Conservation (phyloP, 2,888 invertebrate genomes). For the Disparrhopalites patrizii region DNA sequence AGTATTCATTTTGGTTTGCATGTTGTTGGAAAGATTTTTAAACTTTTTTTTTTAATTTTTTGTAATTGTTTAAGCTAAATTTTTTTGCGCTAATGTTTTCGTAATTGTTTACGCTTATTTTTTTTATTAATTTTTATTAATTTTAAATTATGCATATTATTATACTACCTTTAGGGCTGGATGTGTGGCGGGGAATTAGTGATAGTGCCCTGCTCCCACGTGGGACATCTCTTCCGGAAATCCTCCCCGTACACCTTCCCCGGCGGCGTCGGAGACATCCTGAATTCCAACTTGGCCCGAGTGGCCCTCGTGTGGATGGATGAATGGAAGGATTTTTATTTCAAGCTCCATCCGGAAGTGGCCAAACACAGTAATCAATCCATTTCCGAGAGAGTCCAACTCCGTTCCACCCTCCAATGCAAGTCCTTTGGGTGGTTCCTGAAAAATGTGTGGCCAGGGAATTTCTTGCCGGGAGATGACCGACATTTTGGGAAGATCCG, state of each 20-base stretch:
- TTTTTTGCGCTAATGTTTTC: too few species aligned
- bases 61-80: too few species aligned
- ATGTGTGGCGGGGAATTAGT: slow-evolving; percentile 88
- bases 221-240: slow-evolving; percentile 87
- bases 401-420: slow-evolving; percentile 59
- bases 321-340: slow-evolving; percentile 89
- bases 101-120: neutral
- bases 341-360: slow-evolving; percentile 71
- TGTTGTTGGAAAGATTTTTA: too few species aligned
- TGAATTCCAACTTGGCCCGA: slow-evolving; percentile 84
- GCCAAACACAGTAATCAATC: slow-evolving; percentile 61
- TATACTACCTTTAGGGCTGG: slow-evolving; percentile 66
- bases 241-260: slow-evolving; percentile 91
- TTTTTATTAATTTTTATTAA: too few species aligned
- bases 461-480: slow-evolving; percentile 85
- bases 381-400: slow-evolving; percentile 60
- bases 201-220: slow-evolving; percentile 88
- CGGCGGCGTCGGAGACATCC: slow-evolving; percentile 81
- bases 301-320: slow-evolving; percentile 98
- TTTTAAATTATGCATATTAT: too few species aligned
- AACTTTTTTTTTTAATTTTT: too few species aligned
- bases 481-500: slow-evolving; percentile 84
- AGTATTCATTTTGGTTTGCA: too few species aligned
- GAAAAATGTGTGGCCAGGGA: slow-evolving; percentile 88
- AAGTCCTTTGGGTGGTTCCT: slow-evolving; percentile 91